Evolutionary conservation across 2,797 vertebrate genomes (phyloP), one percentile per base, ranked within the genome.

Genomic region (Acipenser transmontanus): DNA sequence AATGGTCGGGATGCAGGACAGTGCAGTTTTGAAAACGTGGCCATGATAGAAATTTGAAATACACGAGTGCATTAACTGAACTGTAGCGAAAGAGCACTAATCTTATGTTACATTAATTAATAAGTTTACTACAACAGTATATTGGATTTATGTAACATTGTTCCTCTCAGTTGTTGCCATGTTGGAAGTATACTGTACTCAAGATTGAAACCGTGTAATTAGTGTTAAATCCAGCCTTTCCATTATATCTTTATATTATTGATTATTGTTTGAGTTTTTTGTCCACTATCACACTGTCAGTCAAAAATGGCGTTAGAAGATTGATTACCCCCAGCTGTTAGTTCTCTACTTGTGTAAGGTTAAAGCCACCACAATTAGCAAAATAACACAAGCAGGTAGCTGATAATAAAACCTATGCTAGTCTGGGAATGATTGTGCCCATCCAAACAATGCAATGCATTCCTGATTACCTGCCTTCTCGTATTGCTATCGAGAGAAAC

Each of bases 231-330:
- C 34, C 34, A 34, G 3, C 4, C 34, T 34, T 34, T 34, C 34
- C 34, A 34, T 4, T 34, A 34, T 34, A 34, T 34, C 6, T 57
- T 57, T 57, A 6, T 57, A 13, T 57, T n/a, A 13, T 57, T 20
- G 7, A 17, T 17, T 49, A 50, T 61, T 63, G 59, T 59, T 47
- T 63, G 6, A 49, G 52, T 1, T 73, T 65, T 74, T 73, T 69
- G 65, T 57, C 60, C 10, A 13, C 65, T 49, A 61, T 64, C 66
- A 62, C 34, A 61, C 49, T 50, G 61, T 63, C 64, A 69, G 62
- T 68, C 14, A 47, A 65, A 71, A 56, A 8, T 63, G 61, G 50
- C 20, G 60, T 56, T 34, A 13, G n/a, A 1, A 65, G 66, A 76
- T 65, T 65, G 66, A 75, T 68, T 50, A 54, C 34, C 8, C 0